phyloP scores from a whole-genome alignment of 2,113 vertebrate genomes.

The Heterotilapia buettikoferi region DNA sequence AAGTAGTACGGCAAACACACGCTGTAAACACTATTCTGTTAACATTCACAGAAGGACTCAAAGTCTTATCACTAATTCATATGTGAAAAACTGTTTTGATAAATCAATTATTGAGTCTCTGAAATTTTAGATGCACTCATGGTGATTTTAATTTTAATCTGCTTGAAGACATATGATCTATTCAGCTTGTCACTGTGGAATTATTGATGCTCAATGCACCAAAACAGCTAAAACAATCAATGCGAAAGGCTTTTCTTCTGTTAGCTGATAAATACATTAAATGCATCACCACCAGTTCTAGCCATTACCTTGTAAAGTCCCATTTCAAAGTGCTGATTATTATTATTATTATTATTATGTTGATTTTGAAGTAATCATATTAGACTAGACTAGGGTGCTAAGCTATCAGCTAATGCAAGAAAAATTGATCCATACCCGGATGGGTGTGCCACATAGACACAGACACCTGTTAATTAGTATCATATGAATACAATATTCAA shows the following conservation, averaged over 20 bases:
- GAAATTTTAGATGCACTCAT: background rate
- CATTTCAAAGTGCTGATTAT: rapidly evolving
- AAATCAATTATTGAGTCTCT: background rate
- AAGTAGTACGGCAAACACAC: background rate
- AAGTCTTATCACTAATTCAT: background rate
- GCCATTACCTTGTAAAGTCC: background rate
- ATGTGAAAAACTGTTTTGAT: background rate
- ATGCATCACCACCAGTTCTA: background rate
- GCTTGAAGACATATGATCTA: background rate
- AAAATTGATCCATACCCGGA: background rate
- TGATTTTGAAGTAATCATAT: background rate
- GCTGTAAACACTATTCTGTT: background rate
- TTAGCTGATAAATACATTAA: background rate
- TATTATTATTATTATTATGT: background rate
- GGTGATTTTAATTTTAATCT: background rate
- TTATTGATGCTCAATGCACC: background rate
- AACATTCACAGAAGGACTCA: background rate
- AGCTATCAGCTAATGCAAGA: background rate
- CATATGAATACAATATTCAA: background rate
- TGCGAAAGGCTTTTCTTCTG: background rate
- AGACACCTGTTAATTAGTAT: background rate
- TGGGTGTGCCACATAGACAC: background rate
- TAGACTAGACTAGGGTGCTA: background rate
- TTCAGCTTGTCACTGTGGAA: background rate
- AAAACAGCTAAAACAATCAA: background rate